A percentile compares a stretch with the other conserved stretches of the same genome.
phyloP scores from a whole-genome alignment of 1,140 invertebrate species.

The Orius laevigatus region DNA sequence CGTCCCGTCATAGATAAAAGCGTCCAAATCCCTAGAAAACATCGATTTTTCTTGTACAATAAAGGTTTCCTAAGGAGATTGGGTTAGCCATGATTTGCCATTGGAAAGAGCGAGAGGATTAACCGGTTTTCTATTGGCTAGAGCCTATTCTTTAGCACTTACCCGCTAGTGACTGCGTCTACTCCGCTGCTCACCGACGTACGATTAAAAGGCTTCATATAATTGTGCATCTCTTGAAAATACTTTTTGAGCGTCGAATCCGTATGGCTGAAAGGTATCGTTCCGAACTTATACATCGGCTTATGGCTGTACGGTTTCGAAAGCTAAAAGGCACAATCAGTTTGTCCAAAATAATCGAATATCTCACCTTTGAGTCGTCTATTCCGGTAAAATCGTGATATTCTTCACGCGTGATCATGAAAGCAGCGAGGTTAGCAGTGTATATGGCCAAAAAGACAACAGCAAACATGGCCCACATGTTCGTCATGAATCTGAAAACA shows the following conservation, averaged over 20 bases:
- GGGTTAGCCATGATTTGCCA: no score
- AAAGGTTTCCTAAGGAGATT: no score
- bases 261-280: conserved; percentile 88
- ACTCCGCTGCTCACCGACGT: conserved; percentile 73
- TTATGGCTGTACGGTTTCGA: conserved; percentile 71
- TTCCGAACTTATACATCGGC: conserved; percentile 88
- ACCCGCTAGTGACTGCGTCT: conserved; percentile 73
- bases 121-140: conserved; percentile 6
- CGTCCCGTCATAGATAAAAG: conserved; percentile 97
- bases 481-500: conserved; percentile 73
- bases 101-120: neutral
- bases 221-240: conserved; percentile 75
- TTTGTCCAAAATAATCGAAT: conserved; percentile 25
- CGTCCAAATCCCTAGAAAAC: conserved; percentile 67
- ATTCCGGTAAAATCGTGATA: conserved; percentile 87
- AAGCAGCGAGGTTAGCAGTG: conserved; percentile 93
- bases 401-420: conserved; percentile 98
- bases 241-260: conserved; percentile 86
- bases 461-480: conserved; percentile 96
- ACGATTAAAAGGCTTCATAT: conserved; percentile 80
- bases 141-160: conserved; percentile 21
- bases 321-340: conserved; percentile 36
- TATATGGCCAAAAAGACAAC: conserved; percentile 89
- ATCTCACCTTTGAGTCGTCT: conserved; percentile 67
- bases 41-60: conserved; percentile 80